A percentile compares a stretch with the other conserved stretches of the same genome.
phyloP scores from a whole-genome alignment of 35 echinoderm and acorn worm genomes.

The Ophioderma brevispina region DNA sequence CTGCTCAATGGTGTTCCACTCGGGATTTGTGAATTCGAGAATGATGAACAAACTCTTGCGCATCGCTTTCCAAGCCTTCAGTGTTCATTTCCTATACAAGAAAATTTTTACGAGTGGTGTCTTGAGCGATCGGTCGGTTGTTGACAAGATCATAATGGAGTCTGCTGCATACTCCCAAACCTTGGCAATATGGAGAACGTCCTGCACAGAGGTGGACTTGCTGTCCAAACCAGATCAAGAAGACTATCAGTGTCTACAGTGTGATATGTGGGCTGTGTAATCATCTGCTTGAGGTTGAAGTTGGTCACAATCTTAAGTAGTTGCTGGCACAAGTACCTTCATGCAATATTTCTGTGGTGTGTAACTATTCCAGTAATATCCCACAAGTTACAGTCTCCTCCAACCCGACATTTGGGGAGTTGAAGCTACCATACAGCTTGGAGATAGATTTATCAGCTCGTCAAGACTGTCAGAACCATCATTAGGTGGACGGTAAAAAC shows the following conservation, averaged over 20 bases:
- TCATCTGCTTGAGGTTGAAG: background rate
- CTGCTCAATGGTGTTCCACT: background rate
- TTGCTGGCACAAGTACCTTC: slow-evolving; percentile 12
- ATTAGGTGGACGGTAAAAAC: slow-evolving; percentile 31
- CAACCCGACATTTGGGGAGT: slow-evolving; percentile 14
- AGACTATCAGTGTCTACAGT: slow-evolving; percentile 2
- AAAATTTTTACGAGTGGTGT: background rate
- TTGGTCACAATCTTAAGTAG: slow-evolving; percentile 20
- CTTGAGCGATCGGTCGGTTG: background rate
- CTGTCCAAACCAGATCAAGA: background rate
- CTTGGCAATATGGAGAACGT: slow-evolving; percentile 49
- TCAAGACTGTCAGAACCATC: slow-evolving; percentile 37
- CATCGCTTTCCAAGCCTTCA: background rate
- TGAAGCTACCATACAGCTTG: background rate
- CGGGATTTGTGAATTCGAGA: background rate
- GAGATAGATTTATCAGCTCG: background rate
- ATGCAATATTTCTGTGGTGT: background rate
- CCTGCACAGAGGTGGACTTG: slow-evolving; percentile 6
- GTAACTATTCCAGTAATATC: too few species aligned
- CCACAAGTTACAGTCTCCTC: slow-evolving; percentile 3
- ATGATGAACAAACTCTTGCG: background rate
- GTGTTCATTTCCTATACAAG: background rate
- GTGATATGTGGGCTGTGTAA: slow-evolving; percentile 16
- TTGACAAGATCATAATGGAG: slow-evolving; percentile 20
- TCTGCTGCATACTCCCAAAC: slow-evolving; percentile 31